Percentiles rank a stretch among this genome's conserved stretches.
phyloP scores from a whole-genome alignment of 2,888 invertebrate species.

The Drosophila paracracens region DNA sequence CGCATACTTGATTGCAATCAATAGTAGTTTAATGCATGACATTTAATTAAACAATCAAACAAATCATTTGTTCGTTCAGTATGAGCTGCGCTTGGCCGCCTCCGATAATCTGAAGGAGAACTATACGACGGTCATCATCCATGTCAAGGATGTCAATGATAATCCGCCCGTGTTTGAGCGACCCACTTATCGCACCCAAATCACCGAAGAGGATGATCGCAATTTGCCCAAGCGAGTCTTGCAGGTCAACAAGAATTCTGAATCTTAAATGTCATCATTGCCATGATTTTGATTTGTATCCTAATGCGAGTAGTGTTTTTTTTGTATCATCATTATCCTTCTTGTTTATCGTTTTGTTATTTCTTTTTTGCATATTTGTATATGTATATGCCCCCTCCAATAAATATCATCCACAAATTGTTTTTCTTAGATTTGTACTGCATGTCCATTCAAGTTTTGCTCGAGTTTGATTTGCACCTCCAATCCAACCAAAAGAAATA shows the following conservation, averaged over 20 bases:
- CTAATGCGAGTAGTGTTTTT: conserved; percentile 49
- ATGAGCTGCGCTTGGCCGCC: conserved; percentile 96
- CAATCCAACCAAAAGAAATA: not conserved
- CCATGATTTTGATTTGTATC: conserved; percentile 26
- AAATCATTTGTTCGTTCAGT: conserved; percentile 86
- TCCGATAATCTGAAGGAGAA: conserved; percentile 99
- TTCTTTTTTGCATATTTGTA: conserved; percentile 27
- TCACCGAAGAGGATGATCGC: conserved; percentile 97
- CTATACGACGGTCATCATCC: conserved; percentile 98
- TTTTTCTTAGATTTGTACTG: conserved; percentile 30
- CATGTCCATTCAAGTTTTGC: conserved; percentile 40
- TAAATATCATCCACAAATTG: conserved; percentile 1
- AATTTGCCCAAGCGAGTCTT: conserved; percentile 96
- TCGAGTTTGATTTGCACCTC: conserved; percentile 35
- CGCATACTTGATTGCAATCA: conserved; percentile 12
- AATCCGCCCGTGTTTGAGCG: conserved; percentile 98
- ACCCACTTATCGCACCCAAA: conserved; percentile 97
- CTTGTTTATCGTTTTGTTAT: not conserved
- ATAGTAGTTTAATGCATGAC: conserved; percentile 34
- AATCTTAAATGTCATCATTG: conserved; percentile 22
- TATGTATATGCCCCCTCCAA: conserved; percentile 26
- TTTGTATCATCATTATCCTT: conserved; percentile 17
- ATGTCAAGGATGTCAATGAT: conserved; percentile 99
- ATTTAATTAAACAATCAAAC: conserved; percentile 37
- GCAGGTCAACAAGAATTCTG: conserved; percentile 87